These are phyloP conservation scores for Aphidius colemani DNA, from an alignment of 2,888 invertebrate genomes.

Conservation along the genomic window DNA sequence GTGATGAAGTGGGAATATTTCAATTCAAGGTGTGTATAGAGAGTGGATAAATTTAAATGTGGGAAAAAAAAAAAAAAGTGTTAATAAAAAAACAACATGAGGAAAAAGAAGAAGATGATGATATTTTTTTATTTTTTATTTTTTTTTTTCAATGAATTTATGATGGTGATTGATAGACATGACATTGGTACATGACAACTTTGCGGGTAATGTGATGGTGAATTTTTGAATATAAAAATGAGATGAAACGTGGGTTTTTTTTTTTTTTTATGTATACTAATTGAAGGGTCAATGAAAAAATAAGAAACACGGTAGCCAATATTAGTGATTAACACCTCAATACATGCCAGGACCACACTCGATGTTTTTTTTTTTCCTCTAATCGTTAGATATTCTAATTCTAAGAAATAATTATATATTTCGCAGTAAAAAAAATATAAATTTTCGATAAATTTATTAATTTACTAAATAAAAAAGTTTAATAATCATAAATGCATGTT, in stretches of 20 bases:
- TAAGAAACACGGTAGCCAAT: conserved; percentile 47
- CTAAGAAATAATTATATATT: background rate
- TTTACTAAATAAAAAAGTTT: background rate
- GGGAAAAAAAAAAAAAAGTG: too few relatives aligned
- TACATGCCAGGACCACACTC: conserved; percentile 35
- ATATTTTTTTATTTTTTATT: background rate
- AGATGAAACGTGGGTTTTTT: conserved; percentile 34
- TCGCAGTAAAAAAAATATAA: background rate
- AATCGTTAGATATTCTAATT: background rate
- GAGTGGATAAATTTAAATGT: too few relatives aligned
- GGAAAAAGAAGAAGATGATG: conserved; percentile 2
- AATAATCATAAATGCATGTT: background rate
- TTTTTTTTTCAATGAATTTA: conserved; percentile 15
- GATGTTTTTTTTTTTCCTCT: conserved; percentile 22
- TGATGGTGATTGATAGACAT: conserved; percentile 9
- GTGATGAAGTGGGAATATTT: too few relatives aligned
- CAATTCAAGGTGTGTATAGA: too few relatives aligned
- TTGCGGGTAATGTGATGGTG: background rate
- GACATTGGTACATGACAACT: conserved; percentile 3
- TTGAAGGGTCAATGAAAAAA: conserved; percentile 54
- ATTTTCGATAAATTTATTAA: background rate
- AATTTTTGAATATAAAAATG: background rate
- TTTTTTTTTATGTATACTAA: conserved; percentile 47
- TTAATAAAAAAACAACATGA: too few relatives aligned
- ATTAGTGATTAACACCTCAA: conserved; percentile 38